Evolutionary conservation across 2,888 invertebrate species (phyloP).

Genomic region (Tinea pellionella): DNA sequence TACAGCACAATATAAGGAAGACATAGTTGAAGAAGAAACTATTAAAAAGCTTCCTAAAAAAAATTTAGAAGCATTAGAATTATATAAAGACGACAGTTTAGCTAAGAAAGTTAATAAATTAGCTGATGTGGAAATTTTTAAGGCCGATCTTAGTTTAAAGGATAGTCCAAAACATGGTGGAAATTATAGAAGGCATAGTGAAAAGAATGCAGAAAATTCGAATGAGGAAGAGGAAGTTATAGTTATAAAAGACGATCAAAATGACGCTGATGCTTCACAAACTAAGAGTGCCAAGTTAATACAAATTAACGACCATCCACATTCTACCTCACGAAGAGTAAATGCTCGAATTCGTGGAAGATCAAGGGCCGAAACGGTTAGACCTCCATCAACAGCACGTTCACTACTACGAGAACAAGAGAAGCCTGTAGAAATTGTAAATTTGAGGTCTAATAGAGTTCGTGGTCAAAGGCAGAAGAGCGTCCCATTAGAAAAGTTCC

Average conservation of each 20-base stretch:
- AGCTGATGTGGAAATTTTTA: slow-evolving; percentile 55
- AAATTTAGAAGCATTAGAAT: slow-evolving; percentile 37
- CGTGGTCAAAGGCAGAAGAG: neutral
- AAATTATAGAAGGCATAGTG: slow-evolving; percentile 41
- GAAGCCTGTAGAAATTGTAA: neutral
- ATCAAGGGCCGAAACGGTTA: neutral
- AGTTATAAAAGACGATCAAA: slow-evolving; percentile 15
- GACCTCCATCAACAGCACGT: too few relatives aligned
- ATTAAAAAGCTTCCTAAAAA: slow-evolving; percentile 47
- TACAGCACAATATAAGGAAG: slow-evolving; percentile 48
- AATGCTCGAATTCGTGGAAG: neutral
- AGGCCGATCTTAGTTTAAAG: slow-evolving; percentile 37
- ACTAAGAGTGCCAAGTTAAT: slow-evolving; percentile 25
- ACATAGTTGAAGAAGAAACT: slow-evolving; percentile 55
- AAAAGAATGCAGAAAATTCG: slow-evolving; percentile 18
- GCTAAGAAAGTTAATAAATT: slow-evolving; percentile 54
- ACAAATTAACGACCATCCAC: neutral
- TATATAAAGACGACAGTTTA: slow-evolving; percentile 53
- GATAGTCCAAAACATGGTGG: slow-evolving; percentile 56
- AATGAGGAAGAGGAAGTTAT: slow-evolving; percentile 23
- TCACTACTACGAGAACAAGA: neutral
- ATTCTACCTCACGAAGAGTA: neutral
- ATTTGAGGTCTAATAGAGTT: neutral
- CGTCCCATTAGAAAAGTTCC: neutral
- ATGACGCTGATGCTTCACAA: slow-evolving; percentile 41